These are phyloP conservation scores for Bergia puertoricense DNA, from an alignment of 92 coral and sea anemone species.

Conservation along the genomic window DNA sequence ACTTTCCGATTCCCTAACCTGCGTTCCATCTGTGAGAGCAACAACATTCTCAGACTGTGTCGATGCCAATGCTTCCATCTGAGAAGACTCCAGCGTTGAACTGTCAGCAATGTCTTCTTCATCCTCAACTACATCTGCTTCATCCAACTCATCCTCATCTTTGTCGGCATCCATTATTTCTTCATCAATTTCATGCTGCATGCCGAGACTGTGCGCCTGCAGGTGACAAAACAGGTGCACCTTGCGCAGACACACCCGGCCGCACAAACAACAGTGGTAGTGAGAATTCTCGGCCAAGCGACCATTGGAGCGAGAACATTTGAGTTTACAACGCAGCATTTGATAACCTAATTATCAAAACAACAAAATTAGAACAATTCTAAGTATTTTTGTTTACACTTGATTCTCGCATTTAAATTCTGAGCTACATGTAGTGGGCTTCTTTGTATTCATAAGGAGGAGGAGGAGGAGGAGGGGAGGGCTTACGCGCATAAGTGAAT, in stretches of 20 bases:
- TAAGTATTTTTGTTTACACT: neutral
- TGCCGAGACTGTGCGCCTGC: slow-evolving; percentile 83
- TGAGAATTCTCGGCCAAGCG: slow-evolving; percentile 86
- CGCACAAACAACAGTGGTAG: slow-evolving; percentile 93
- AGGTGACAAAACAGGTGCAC: slow-evolving; percentile 88
- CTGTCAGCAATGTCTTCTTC: slow-evolving; percentile 65
- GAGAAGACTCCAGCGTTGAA: slow-evolving; percentile 72
- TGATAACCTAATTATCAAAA: slow-evolving; percentile 58
- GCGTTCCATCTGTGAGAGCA: slow-evolving; percentile 83
- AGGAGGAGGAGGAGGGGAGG: too few species aligned
- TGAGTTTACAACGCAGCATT: slow-evolving; percentile 80
- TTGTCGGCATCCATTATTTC: slow-evolving; percentile 67
- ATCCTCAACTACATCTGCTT: slow-evolving; percentile 65
- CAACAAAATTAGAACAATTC: neutral
- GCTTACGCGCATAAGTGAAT: too few species aligned
- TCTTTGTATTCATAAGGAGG: too few species aligned
- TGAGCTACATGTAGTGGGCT: too few species aligned
- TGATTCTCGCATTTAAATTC: too few species aligned
- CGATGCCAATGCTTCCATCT: slow-evolving; percentile 59
- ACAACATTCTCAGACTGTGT: slow-evolving; percentile 68
- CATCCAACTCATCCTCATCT: slow-evolving; percentile 66
- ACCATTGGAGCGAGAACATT: slow-evolving; percentile 80
- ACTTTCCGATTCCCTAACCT: slow-evolving; percentile 43
- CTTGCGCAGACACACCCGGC: slow-evolving; percentile 82
- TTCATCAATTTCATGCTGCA: slow-evolving; percentile 71